Evolutionary conservation across 2,797 vertebrate species (phyloP).

Genomic region (Chloroceryle inda): DNA sequence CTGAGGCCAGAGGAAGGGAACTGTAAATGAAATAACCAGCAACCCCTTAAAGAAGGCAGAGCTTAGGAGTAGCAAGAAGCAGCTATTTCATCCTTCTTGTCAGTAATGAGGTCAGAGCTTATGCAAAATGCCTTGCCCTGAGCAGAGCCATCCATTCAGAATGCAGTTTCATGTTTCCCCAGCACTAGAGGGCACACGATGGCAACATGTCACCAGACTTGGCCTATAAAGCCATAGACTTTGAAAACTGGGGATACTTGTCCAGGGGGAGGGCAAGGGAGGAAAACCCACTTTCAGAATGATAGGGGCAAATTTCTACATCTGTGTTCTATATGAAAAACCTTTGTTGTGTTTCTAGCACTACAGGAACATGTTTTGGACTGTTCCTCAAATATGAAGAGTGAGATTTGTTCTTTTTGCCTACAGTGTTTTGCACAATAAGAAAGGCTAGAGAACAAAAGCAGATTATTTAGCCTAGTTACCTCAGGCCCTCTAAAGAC

Average conservation of each 20-base stretch:
- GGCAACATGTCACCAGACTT: neutral
- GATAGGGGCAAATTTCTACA: neutral
- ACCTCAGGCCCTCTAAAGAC: neutral
- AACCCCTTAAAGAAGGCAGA: neutral
- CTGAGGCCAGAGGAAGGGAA: neutral
- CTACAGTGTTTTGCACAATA: neutral
- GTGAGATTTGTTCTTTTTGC: neutral
- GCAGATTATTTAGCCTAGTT: neutral
- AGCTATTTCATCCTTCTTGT: accelerated
- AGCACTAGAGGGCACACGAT: neutral
- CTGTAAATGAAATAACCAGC: neutral
- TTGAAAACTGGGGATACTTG: neutral
- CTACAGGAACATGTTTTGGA: neutral
- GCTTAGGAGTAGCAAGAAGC: neutral
- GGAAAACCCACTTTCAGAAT: neutral
- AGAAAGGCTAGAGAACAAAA: neutral
- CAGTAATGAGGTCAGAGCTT: neutral
- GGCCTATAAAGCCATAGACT: neutral
- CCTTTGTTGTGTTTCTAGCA: neutral
- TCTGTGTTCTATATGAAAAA: neutral
- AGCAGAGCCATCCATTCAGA: accelerated
- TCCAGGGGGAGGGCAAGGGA: neutral
- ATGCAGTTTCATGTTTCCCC: accelerated
- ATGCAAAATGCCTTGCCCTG: accelerated
- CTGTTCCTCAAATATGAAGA: neutral